Evolutionary conservation across 1,140 invertebrate genomes (phyloP), one percentile per base, ranked within the genome.

Genomic region (Drosophila varians): DNA sequence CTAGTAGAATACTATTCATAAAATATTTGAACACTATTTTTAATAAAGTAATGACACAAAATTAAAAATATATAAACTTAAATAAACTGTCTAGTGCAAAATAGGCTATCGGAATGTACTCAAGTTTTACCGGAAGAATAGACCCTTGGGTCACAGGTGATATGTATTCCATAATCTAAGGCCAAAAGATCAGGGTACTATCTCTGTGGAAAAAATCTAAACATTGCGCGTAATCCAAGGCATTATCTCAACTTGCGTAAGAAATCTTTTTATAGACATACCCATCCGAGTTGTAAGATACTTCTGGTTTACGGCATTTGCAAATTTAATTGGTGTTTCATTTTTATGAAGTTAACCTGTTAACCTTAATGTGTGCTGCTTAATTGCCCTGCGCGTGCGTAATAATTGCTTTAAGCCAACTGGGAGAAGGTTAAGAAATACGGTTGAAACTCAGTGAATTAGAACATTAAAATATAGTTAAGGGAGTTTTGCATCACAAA

Each of bases 121-220:
- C 3, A 0, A 43, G 31, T 6, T 49, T 58, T 43, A 43, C 58
- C 45, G 45, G 45, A 65, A 43, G 25, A 36, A 19, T 7, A 31
- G 60, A 65, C 3, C 38, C 36, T 47, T 6, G 46, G 25, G 36
- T 6, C 42, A 45, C 60, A 66, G 62, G 62, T 66, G 60, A 6
- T 47, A 9, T 19, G n/a, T 25, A 23, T 7, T 12, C 46, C 18
- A 57, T 62, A 62, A 58, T 25, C 54, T 8, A 2, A 5, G n/a
- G 54, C 34, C 54, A 45, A 31, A 8, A 60, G 40, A 26, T 31
- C 42, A 60, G 16, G 19, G 16, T 8, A n/a, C 46, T 60, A 46
- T 60, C 60, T 12, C 28, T 14, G 61, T 26, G 26, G 4, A 38
- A 8, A 23, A 34, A 11, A 26, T 43, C 19, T 16, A 12, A 6